Base-by-base conservation (phyloP, 30 jellyfish, hydroid and myxozoan genomes). In the Turritopsis rubra region DNA sequence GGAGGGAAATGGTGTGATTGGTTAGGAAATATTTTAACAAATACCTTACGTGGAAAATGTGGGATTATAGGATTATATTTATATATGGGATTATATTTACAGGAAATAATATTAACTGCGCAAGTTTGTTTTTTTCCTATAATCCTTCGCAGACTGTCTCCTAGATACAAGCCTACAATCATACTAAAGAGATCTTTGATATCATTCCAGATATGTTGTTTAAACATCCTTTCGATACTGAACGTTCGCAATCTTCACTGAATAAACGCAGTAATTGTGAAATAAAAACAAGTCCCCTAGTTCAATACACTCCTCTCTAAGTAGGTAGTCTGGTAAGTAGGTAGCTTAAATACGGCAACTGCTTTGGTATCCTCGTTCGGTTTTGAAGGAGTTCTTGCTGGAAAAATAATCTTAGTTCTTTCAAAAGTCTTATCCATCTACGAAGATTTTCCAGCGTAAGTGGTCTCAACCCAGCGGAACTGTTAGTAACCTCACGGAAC, bases 1-100 rank as follows among this genome's bases (percentile, higher is more conserved):
- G 26, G 52, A 8, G 24, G 85, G 85, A 16, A 23, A 29, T 21
- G 85, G 85, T 21, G 54, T 52, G 21, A 23, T 78, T 21, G 85
- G 85, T 52, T 28, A 9, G 8, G 85, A 78, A 52, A 78, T 78
- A 9, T 24, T 21, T 13, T 7, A 52, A 21, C 85, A 78, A 22
- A 20, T 78, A 28, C 79, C 76, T 18, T 7, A 78, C n/a, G 28
- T 78, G 76, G 79, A 13, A 28, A 21, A 1, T 21, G 52, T 21
- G 28, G 17, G 8, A 81, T 82, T 24, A 52, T 28, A 1, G 77
- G 79, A 5, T 28, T 81, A n/a, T n/a, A n/a, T n/a, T n/a, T n/a
- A n/a, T n/a, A n/a, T n/a, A n/a, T n/a, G n/a, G n/a, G n/a, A n/a
- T n/a, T n/a, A n/a, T n/a, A n/a, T n/a, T n/a, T n/a, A n/a, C n/a